phyloP scores from a whole-genome alignment of 2,888 invertebrate genomes.

The Rotaria socialis region DNA sequence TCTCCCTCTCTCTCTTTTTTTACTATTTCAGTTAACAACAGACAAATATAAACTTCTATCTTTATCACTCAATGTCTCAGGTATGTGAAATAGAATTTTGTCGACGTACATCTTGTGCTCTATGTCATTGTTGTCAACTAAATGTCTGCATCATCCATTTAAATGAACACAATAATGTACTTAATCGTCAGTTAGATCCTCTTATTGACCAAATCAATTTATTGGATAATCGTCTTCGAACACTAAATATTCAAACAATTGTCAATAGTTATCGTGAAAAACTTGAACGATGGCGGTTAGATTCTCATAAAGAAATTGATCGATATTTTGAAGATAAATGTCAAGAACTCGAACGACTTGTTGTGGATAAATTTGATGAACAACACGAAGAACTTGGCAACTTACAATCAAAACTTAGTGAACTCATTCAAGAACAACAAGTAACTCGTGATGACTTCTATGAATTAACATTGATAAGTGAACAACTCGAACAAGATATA shows the following conservation, averaged over 20 bases:
- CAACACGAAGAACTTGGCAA: not conserved
- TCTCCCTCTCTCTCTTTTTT: too few relatives aligned
- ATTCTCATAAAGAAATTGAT: not conserved
- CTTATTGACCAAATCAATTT: not conserved
- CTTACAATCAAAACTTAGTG: not conserved
- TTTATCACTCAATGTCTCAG: not conserved
- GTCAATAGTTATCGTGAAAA: not conserved
- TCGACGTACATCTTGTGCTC: not conserved
- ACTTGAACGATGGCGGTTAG: not conserved
- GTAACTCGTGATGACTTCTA: not conserved
- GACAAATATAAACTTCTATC: too few relatives aligned
- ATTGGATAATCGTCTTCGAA: not conserved
- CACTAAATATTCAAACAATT: not conserved
- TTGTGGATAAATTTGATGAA: not conserved
- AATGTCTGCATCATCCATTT: not conserved
- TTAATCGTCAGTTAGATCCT: not conserved
- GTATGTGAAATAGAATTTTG: not conserved
- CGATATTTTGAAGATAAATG: not conserved
- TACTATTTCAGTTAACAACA: too few relatives aligned
- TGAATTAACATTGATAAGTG: not conserved
- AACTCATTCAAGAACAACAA: not conserved
- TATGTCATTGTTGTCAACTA: slow-evolving; percentile 19
- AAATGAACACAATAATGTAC: not conserved
- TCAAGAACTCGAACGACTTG: not conserved
- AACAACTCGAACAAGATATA: not conserved